These are phyloP conservation scores for Aphidius gifuensis DNA, from an alignment of 1,140 invertebrate species.

Conservation along the genomic window DNA sequence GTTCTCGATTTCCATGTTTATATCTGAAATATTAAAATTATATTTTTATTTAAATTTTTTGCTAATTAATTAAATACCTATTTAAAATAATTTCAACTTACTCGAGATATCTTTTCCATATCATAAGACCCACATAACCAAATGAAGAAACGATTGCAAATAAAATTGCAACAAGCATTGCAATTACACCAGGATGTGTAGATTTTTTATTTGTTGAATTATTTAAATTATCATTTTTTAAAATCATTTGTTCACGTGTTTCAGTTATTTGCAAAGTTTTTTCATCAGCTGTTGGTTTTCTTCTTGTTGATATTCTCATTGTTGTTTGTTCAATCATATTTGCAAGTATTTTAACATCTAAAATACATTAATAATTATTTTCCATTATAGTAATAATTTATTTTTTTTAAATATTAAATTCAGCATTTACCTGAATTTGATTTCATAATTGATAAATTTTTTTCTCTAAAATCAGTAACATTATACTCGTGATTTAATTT, in stretches of 20 bases:
- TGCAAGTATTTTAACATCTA: too few relatives aligned
- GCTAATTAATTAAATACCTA: neutral
- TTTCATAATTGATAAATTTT: too few relatives aligned
- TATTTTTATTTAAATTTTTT: neutral
- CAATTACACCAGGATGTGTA: slow-evolving; percentile 35
- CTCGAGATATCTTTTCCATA: slow-evolving; percentile 50
- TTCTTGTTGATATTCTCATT: neutral
- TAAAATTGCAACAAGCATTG: slow-evolving; percentile 35
- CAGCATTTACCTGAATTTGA: too few relatives aligned
- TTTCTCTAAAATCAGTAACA: too few relatives aligned
- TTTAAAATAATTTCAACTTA: slow-evolving; percentile 32
- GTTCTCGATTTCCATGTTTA: slow-evolving; percentile 47
- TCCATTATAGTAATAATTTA: too few relatives aligned
- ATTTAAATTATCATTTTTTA: slow-evolving; percentile 7
- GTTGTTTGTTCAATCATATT: too few relatives aligned
- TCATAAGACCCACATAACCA: slow-evolving; percentile 44
- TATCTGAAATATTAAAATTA: slow-evolving; percentile 36
- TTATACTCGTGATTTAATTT: neutral
- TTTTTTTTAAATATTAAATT: too few relatives aligned
- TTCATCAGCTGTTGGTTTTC: neutral
- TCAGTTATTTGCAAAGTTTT: neutral
- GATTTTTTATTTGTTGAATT: slow-evolving; percentile 12
- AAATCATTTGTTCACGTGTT: slow-evolving; percentile 12
- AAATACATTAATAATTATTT: too few relatives aligned
- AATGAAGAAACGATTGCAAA: slow-evolving; percentile 41